phyloP scores from a whole-genome alignment of 64 coral and sea anemone genomes.

The Platygyra sinensis region DNA sequence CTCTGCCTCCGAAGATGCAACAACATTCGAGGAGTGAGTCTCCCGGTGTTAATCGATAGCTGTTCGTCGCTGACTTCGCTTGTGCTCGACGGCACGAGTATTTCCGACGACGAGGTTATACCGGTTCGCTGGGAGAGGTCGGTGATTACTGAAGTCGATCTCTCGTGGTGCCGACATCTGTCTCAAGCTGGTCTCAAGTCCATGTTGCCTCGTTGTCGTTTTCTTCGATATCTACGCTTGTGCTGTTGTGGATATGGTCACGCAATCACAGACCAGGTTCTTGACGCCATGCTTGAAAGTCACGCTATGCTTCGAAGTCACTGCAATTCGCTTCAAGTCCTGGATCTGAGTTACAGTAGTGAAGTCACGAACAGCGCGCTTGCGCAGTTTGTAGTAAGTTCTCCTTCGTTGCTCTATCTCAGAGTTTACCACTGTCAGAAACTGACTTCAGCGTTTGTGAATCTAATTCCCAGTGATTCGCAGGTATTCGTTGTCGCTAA shows the following conservation, averaged over 20 bases:
- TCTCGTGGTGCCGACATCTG: constrained; percentile 87
- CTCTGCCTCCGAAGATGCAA: constrained; percentile 77
- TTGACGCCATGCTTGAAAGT: constrained; percentile 21
- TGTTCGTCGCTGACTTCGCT: constrained; percentile 62
- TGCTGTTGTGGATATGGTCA: constrained; percentile 92
- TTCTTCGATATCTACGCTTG: constrained; percentile 79
- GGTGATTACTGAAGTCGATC: constrained; percentile 68
- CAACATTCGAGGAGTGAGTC: constrained; percentile 69
- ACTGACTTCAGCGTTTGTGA: constrained; percentile 67
- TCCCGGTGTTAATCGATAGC: constrained; percentile 47
- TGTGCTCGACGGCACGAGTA: constrained; percentile 70
- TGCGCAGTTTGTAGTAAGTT: constrained; percentile 21
- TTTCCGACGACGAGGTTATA: constrained; percentile 52
- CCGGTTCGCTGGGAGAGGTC: constrained; percentile 65
- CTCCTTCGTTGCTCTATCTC: constrained; percentile 57
- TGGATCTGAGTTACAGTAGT: constrained; percentile 91
- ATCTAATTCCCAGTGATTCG: constrained; percentile 64
- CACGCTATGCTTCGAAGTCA: constrained; percentile 8
- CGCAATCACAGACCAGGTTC: constrained; percentile 83
- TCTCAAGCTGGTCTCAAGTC: constrained; percentile 61
- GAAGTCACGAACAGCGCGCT: constrained; percentile 55
- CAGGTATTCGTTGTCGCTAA: constrained; percentile 89
- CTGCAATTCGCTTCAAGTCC: constrained; percentile 53
- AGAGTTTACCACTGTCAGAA: constrained; percentile 85
- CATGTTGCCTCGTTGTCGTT: constrained; percentile 58